Evolutionary conservation across 2,797 vertebrate genomes (phyloP), one percentile per base, ranked within the genome.

Genomic region (Semotilus atromaculatus): DNA sequence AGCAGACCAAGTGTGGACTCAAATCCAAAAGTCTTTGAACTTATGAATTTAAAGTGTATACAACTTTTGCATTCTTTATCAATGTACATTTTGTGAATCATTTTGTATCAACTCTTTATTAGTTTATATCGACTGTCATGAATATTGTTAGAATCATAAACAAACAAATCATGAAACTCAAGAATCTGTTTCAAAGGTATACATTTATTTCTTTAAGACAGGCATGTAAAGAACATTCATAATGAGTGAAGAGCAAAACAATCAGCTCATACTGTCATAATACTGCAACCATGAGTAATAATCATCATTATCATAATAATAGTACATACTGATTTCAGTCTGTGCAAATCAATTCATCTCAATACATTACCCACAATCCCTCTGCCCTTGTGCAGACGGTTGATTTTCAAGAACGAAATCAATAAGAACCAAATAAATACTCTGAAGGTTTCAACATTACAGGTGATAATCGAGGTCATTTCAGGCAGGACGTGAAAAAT

Each of bases 191-290:
- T 68, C 16, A 80, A 80, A 89, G 13, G 11, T 73, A 84, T 86
- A 84, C 29, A 4, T 84, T 78, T 85, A 34, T 78, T 53, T 53
- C 84, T 58, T 81, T 67, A 71, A 78, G 85, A 84, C 85, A 81
- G 73, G 68, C 81, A 86, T 85, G 72, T 87, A 88, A 85, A 87
- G 73, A 87, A 91, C 89, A 86, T 89, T 89, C 85, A 86, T 81
- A 23, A 81, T 48, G 75, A 88, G 82, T 66, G 70, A 89, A 53
- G 66, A 85, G 79, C 83, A 84, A 83, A 84, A 86, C 83, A 80
- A 40, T 82, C 67, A 55, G 26, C 62, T 71, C 53, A 80, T 73
- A 81, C 21, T 31, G 71, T 76, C 43, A 67, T 53, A 83, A 87
- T 75, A 55, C 36, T 79, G 81, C 68, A 70, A 21, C 78, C 31